Evolutionary conservation across 2,888 invertebrate species (phyloP), one percentile per base, ranked within the genome.

Genomic region (Entomobrya multifasciata): DNA sequence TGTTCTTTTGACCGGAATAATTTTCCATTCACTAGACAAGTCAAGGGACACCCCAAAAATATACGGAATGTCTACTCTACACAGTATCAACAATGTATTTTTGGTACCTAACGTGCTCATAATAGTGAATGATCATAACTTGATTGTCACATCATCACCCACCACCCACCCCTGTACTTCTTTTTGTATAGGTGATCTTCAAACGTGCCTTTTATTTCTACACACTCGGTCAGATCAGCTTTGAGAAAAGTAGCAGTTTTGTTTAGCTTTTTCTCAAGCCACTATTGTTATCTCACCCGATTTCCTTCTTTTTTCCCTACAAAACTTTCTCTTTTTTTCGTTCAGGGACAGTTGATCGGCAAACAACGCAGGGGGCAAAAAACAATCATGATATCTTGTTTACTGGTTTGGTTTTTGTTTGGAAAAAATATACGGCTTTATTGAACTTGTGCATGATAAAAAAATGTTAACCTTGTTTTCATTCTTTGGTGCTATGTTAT

Each of bases 41-140:
- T 6, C 52, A n/a, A n/a, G 52, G n/a, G n/a, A 10, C 17, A 52
- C 52, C 52, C 52, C n/a, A n/a, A n/a, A n/a, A n/a, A n/a, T n/a
- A n/a, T n/a, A n/a, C n/a, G n/a, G n/a, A n/a, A n/a, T n/a, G n/a
- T n/a, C n/a, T n/a, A n/a, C n/a, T n/a, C n/a, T n/a, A n/a, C n/a
- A n/a, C n/a, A n/a, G 36, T 36, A 36, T 52, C 17, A 52, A n/a
- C 17, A 52, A n/a, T n/a, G n/a, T n/a, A n/a, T n/a, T 52, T 52
- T n/a, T 52, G 15, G 6, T 52, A 47, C 47, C 5, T n/a, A n/a
- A 52, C n/a, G 17, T 52, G 52, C 52, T 52, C n/a, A 52, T 52
- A 52, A 52, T 52, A 52, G 17, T n/a, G 52, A 52, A 52, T n/a
- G 15, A 52, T n/a, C 52, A 52, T 52, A 52, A 52, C 52, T 15